Evolutionary conservation across 1,140 invertebrate species (phyloP), one percentile per base, ranked within the genome.

Genomic region (Drosophila mojavensis): DNA sequence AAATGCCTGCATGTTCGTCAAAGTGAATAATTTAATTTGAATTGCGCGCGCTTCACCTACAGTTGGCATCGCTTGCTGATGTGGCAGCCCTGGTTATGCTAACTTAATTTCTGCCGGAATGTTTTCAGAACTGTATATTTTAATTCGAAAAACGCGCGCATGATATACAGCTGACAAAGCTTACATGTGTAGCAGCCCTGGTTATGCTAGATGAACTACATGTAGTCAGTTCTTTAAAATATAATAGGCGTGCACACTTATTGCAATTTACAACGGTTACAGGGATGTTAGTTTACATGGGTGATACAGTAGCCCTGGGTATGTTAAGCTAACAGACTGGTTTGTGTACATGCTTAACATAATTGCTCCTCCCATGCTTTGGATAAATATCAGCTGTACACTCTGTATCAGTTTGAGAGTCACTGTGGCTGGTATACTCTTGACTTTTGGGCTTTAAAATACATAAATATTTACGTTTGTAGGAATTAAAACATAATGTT

Each of bases 311-410:
- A 48, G 10, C 58, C 5, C 54, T 41, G 28, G n/a, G 9, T 55
- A 36, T 13, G n/a, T 9, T 15, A 54, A 9, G 3, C 15, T 11
- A 20, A 30, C 28, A 28, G 2, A 17, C 9, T 9, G 26, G 62
- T 55, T 65, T 65, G 39, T 45, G 39, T 55, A 51, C 28, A 10
- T n/a, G 41, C 28, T 61, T 43, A 45, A 61, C 55, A 67, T 5
- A 39, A 30, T 45, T 55, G 26, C 51, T 65, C 50, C 39, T 5
- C 26, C 30, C n/a, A 28, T 6, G 5, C 24, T 7, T n/a, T 9
- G n/a, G 30, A 5, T 17, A 36, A 20, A 20, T 28, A 51, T 13
- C 48, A 47, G n/a, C 39, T n/a, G 3, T 33, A 9, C 5, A 2
- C 33, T 33, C 33, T 7, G 6, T 9, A n/a, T 4, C 43, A 60